Evolutionary conservation across 2,888 invertebrate genomes (phyloP).

Genomic region (Lasioglossum zephyrum): DNA sequence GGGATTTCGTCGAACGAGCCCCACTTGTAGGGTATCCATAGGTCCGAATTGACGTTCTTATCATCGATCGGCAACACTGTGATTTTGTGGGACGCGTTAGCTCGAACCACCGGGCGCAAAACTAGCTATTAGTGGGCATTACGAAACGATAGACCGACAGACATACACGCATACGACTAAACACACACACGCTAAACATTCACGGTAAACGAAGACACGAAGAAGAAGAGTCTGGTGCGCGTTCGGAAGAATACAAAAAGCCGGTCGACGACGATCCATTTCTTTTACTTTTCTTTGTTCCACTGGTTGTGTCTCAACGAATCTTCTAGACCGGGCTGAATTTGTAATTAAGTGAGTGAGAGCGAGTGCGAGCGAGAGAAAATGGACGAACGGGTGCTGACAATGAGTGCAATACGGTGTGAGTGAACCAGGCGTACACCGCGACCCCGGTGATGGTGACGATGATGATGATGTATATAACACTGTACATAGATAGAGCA

Average conservation of each 20-base stretch:
- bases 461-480: constrained; percentile 76
- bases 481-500: constrained; percentile 79
- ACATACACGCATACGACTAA: not conserved
- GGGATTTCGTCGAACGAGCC: constrained; percentile 25
- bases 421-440: constrained; percentile 41
- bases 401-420: constrained; percentile 34
- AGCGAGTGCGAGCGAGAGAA: not conserved
- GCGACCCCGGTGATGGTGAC: constrained; percentile 51
- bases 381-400: constrained; percentile 31
- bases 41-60: constrained; percentile 10
- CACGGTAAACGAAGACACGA: not conserved
- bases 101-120: constrained; percentile 41
- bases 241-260: not conserved
- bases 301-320: constrained; percentile 70
- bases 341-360: constrained; percentile 65
- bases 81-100: constrained; percentile 49
- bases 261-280: constrained; percentile 14
- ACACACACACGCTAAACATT: not conserved
- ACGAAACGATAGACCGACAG: constrained; percentile 20
- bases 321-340: constrained; percentile 50
- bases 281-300: not conserved
- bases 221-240: not conserved
- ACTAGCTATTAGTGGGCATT: constrained; percentile 67
- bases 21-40: constrained; percentile 20
- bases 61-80: constrained; percentile 54